These are phyloP conservation scores for Vulpes lagopus DNA, from an alignment of 2,113 vertebrate species.

Conservation along the genomic window DNA sequence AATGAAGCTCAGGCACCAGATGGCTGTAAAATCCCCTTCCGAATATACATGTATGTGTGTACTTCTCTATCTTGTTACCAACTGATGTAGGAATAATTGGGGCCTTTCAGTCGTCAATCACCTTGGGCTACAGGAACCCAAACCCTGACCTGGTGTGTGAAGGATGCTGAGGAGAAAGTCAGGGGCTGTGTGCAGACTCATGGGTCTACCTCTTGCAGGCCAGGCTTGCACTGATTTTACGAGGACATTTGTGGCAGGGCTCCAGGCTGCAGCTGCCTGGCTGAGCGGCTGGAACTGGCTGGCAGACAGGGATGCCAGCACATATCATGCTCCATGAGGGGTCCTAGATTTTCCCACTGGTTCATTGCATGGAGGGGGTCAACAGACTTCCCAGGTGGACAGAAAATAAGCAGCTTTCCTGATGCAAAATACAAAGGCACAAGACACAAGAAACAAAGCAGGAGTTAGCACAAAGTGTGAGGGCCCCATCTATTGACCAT, in stretches of 20 bases:
- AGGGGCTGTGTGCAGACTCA: neutral
- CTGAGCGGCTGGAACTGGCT: neutral
- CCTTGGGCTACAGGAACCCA: neutral
- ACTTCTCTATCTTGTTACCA: neutral
- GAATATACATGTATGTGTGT: accelerated
- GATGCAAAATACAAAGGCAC: neutral
- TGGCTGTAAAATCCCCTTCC: neutral
- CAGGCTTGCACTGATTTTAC: neutral
- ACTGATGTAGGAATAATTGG: neutral
- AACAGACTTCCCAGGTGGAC: neutral
- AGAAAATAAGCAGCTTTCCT: neutral
- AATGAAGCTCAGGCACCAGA: too few species aligned
- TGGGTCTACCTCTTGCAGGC: neutral
- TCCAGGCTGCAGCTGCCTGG: neutral
- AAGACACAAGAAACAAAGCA: neutral
- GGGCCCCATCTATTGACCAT: neutral
- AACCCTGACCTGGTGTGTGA: neutral
- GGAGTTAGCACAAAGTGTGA: neutral
- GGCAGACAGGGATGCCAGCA: accelerated
- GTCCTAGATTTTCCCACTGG: neutral
- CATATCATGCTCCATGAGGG: accelerated
- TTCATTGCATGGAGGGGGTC: neutral
- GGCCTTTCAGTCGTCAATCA: too few species aligned
- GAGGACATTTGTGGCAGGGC: neutral
- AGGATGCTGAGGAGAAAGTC: neutral